phyloP scores from a whole-genome alignment of 2,113 vertebrate genomes.

The Otus sunia region DNA sequence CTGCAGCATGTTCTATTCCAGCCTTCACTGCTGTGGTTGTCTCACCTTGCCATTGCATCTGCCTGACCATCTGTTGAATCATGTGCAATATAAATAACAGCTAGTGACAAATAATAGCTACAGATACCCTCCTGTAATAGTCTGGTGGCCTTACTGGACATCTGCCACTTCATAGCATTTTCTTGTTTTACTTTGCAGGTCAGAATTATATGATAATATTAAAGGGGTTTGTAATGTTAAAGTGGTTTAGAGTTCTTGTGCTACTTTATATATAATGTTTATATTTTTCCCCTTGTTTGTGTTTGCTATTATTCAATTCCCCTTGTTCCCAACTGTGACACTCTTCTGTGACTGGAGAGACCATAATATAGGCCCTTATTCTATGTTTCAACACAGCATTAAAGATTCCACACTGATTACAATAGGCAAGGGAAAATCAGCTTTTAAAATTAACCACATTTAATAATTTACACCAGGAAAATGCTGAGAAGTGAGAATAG shows the following conservation, averaged over 20 bases:
- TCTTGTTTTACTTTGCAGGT: neutral
- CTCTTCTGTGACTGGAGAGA: neutral
- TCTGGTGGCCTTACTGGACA: neutral
- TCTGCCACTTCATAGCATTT: neutral
- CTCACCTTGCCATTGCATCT: conserved; percentile 68
- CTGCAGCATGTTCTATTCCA: conserved; percentile 56
- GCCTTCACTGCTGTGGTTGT: conserved; percentile 45
- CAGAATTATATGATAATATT: neutral
- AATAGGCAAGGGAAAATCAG: neutral
- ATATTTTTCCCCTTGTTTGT: neutral
- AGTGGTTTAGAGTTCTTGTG: neutral
- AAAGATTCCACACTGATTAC: neutral
- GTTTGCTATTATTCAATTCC: neutral
- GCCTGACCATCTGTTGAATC: conserved; percentile 64
- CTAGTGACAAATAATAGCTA: conserved; percentile 54
- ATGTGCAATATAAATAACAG: conserved; percentile 58
- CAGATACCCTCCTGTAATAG: neutral
- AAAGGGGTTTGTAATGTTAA: neutral
- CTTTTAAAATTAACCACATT: neutral
- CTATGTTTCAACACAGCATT: neutral
- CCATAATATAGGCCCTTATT: neutral
- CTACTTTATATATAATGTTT: neutral
- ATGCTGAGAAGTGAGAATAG: neutral
- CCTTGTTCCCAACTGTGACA: neutral
- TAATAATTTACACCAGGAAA: neutral